These are phyloP conservation scores for Spongilla lacustris DNA, from an alignment of 37 sponge, comb jelly and placozoan species.

Conservation along the genomic window DNA sequence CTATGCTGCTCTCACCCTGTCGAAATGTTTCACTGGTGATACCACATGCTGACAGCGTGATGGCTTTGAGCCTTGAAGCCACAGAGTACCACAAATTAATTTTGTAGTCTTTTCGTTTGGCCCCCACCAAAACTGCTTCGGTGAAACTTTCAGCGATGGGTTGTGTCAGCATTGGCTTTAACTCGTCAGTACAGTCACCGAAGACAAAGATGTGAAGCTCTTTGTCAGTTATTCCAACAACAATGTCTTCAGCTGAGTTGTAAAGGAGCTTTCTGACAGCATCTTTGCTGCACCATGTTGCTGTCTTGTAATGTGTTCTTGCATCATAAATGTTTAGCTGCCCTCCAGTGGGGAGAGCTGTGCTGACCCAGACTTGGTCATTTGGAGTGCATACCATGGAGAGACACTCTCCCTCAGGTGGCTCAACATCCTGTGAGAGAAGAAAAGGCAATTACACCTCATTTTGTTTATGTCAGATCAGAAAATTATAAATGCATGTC, in stretches of 20 bases:
- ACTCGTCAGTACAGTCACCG: not conserved
- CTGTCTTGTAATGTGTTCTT: not conserved
- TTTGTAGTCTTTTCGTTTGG: not conserved
- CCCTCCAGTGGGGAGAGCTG: not conserved
- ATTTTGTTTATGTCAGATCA: too few species aligned
- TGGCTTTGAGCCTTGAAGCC: not conserved
- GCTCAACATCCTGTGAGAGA: not conserved
- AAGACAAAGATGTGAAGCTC: not conserved
- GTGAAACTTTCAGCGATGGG: not conserved
- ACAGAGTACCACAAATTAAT: not conserved
- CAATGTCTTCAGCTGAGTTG: not conserved
- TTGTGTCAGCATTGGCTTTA: not conserved
- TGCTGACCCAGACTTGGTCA: not conserved
- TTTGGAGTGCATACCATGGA: not conserved
- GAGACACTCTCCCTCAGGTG: not conserved
- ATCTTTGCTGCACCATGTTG: not conserved
- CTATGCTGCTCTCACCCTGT: not conserved
- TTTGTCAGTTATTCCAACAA: not conserved
- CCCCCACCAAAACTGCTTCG: not conserved
- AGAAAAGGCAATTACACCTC: not conserved
- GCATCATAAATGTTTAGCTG: not conserved
- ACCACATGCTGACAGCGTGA: not conserved
- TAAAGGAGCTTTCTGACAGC: not conserved
- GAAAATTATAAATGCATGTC: too few species aligned
- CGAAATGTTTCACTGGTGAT: not conserved